Evolutionary conservation across 2,888 invertebrate species (phyloP).

Genomic region (Sinotaia quadrata): DNA sequence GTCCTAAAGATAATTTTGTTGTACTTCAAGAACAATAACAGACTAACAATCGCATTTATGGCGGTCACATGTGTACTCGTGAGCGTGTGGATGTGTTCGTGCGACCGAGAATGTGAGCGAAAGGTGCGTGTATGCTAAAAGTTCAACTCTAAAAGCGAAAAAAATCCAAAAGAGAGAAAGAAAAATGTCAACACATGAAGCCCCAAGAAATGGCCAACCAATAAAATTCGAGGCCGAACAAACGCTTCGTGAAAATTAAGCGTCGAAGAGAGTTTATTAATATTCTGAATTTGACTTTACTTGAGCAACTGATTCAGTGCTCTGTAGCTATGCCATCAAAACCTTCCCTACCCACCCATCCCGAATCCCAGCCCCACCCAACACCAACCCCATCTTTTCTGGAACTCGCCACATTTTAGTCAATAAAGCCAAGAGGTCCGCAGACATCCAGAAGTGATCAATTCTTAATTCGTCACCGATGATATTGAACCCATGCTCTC

Average conservation of each 20-base stretch:
- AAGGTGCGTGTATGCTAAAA: too few relatives aligned
- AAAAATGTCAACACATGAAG: too few relatives aligned
- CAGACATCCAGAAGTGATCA: slow-evolving; percentile 22
- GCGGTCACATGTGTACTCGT: too few relatives aligned
- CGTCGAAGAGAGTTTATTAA: slow-evolving; percentile 27
- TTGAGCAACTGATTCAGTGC: slow-evolving; percentile 2
- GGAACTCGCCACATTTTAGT: slow-evolving; percentile 1
- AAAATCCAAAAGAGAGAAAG: too few relatives aligned
- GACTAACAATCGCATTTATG: too few relatives aligned
- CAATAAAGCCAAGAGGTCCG: slow-evolving; percentile 11
- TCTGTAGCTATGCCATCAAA: slow-evolving; percentile 3
- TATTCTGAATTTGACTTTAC: slow-evolving; percentile 33
- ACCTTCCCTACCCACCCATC: not conserved
- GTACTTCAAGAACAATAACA: too few relatives aligned
- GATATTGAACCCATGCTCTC: slow-evolving; percentile 25
- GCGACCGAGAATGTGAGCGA: too few relatives aligned
- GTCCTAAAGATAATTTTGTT: too few relatives aligned
- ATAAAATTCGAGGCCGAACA: slow-evolving; percentile 8
- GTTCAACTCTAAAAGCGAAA: too few relatives aligned
- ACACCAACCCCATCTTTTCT: not conserved
- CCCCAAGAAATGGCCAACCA: too few relatives aligned
- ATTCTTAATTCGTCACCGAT: slow-evolving; percentile 29
- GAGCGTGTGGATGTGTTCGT: too few relatives aligned
- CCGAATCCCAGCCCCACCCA: not conserved
- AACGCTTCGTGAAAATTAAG: slow-evolving; percentile 24